A percentile compares a stretch with the other conserved stretches of the same genome.
phyloP scores from a whole-genome alignment of 2,797 vertebrate species.

The Typhlichthys eigenmanni region DNA sequence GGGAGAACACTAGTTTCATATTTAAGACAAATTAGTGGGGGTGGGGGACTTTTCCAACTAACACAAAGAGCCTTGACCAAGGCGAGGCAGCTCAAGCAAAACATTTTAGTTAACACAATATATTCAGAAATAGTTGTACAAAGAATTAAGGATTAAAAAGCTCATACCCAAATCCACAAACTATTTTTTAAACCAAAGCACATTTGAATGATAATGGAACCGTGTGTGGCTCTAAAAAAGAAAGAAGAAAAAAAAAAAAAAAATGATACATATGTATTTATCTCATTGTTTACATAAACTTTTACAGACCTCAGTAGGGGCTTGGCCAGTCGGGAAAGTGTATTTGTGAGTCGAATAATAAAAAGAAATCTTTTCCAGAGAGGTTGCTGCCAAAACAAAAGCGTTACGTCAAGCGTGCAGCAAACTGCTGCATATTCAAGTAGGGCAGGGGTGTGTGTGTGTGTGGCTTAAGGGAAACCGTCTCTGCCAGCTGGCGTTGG shows the following conservation, averaged over 20 bases:
- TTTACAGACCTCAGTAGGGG: slow-evolving; percentile 94
- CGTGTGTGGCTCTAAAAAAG: slow-evolving; percentile 84
- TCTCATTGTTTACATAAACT: slow-evolving; percentile 99
- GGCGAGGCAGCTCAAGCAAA: slow-evolving; percentile 84
- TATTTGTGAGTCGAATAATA: slow-evolving; percentile 21
- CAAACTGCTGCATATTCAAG: slow-evolving; percentile 69
- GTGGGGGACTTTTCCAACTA: slow-evolving; percentile 81
- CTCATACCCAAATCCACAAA: slow-evolving; percentile 99
- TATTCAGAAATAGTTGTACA: slow-evolving; percentile 83
- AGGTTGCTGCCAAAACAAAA: slow-evolving; percentile 76
- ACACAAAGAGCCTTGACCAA: slow-evolving; percentile 81
- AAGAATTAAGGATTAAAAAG: slow-evolving; percentile 80
- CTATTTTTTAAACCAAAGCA: slow-evolving; percentile 99
- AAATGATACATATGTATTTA: slow-evolving; percentile 93
- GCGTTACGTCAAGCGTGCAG: slow-evolving; percentile 50
- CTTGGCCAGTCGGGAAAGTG: slow-evolving; percentile 80
- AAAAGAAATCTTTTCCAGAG: slow-evolving; percentile 61
- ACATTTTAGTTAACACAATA: slow-evolving; percentile 85
- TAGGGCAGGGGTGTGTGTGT: slow-evolving; percentile 35
- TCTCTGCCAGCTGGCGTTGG: slow-evolving; percentile 74
- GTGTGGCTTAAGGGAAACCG: slow-evolving; percentile 33
- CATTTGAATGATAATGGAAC: slow-evolving; percentile 97
- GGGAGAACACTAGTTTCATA: slow-evolving; percentile 98
- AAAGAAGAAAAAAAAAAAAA: slow-evolving; percentile 28
- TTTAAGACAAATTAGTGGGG: slow-evolving; percentile 84